Evolutionary conservation across 2,888 invertebrate genomes (phyloP), one percentile per base, ranked within the genome.

Genomic region (Xylophagus ater): DNA sequence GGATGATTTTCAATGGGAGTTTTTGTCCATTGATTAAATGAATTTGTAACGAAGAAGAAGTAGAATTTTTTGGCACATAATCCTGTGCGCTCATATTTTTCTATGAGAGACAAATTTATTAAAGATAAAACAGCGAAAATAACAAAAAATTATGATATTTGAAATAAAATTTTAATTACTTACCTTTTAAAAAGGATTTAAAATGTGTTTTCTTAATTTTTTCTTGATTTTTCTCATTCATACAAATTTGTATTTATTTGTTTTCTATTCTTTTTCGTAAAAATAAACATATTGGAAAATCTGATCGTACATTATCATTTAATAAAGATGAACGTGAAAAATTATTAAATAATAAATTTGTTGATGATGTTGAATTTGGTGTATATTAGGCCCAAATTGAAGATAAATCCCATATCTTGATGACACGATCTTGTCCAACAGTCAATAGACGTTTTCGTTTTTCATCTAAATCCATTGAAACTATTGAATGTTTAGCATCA

Each of bases 391-490:
- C 56, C 65, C 65, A 65, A 50, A 83, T 67, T 34, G 81, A 78
- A 39, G 81, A 74, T 44, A 87, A 72, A 62, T 88, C 88, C 89
- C 89, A 89, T 51, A 89, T 73, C 69, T 97, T 96, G 57, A 98
- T 89, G 52, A 94, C 73, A 53, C 90, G 78, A 67, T 98, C 97
- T 60, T 88, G 87, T 17, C 97, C 97, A 28, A 93, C 87, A 3
- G 96, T 92, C 45, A 93, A 73, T 58, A 97, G 73, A 54, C 83
- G 78, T 54, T 85, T 86, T 30, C 85, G 78, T 35, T 85, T 77
- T 61, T 89, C 88, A 67, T 96, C 93, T 48, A 94, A 71, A 66
- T 85, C 81, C 76, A 96, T 84, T 28, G 80, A 78, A 8, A 82
- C 76, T 46, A 96, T 81, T 41, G 82, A 83, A 61, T 97, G 94